Base-by-base conservation (phyloP, 2,888 invertebrate genomes). In the Sabatieria punctata region DNA sequence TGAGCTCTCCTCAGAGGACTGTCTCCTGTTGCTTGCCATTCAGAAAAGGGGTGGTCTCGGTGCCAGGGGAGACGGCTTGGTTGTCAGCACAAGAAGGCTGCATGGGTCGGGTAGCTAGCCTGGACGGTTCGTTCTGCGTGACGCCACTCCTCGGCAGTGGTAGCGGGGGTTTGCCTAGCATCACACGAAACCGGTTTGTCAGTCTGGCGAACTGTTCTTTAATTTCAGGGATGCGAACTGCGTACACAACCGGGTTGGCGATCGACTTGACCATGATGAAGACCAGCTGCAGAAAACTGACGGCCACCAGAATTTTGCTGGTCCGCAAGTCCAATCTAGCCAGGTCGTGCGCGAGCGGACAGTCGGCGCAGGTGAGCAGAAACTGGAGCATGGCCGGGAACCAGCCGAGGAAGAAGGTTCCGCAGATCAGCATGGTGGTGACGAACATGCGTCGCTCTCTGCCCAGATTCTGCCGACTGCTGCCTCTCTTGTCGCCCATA, bases 201-300 rank as follows among this genome's bases (percentile, higher is more conserved):
- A 30, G 30, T 15, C 30, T 30, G 8, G 15, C 8, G 30, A 30
- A 30, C 30, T 30, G 30, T 30, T 30, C 30, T 15, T 24, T 19
- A 43, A 77, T 76, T 57, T 77, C 77, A 43, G 73, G 71, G 74
- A 77, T 77, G 46, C 77, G 64, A 2, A 74, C 73, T 11, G 77
- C 76, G 59, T 78, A 78, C 41, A 78, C 77, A 50, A 77, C 74
- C 0, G 77, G 77, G 63, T 78, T 77, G 33, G 73, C 70, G 47
- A 77, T 63, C 38, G 76, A 75, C 60, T 78, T 78, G 52, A 76
- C 64, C 41, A 78, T 74, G 38, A 78, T 68, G 44, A 77, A 68
- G 18, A 71, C 66, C 60, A 77, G 76, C 44, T 67, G 65, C 23
- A 33, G 15, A 6, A 43, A 4, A 13, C 8, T 22, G 35, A 43